Evolutionary conservation across 2,797 vertebrate genomes (phyloP), one percentile per base, ranked within the genome.

Genomic region (Diplodus sargus): DNA sequence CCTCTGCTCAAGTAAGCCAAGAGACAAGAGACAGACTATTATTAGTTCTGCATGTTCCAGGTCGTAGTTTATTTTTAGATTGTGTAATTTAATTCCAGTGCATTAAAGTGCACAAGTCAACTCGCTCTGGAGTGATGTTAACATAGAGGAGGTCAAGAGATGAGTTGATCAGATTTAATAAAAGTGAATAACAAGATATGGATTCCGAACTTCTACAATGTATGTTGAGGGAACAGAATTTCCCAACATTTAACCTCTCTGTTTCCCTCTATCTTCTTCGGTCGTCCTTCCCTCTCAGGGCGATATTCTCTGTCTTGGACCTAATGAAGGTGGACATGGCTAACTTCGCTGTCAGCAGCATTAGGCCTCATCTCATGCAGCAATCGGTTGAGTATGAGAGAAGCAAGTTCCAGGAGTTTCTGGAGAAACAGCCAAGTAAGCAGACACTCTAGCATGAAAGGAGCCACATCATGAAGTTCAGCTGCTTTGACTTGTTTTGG

Each of bases 281-380:
- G 42, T 42, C 17, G 14, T 56, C 30, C 25, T 2, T 34, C 28
- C 79, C 88, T 87, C 91, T 39, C 89, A 99, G 98, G 94, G 95
- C 95, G 3, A 98, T 99, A 85, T 99, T 99, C 91, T 95, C 95
- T 53, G 95, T 97, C 51, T 91, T 99, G 94, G 97, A 99, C 93
- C 92, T 97, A 78, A 99, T 99, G 98, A 99, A 98, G 93, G 90
- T 98, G 72, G 98, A 99, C 93, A 98, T 99, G 97, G 97, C 97
- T 16, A 99, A 99, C 93, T 99, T 99, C 87, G 95, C 97, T 56
- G 86, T 99, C 86, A 97, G 89, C 86, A 98, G 97, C 93, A 95
- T 99, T 85, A 94, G 97, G 79, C 97, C 98, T 34, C 97, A 98
- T 87, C 94, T 99, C 88, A 96, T 99, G 95, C 96, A 99, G 91